Evolutionary conservation across 2,888 invertebrate genomes (phyloP).

Genomic region (Fabriciana adippe): DNA sequence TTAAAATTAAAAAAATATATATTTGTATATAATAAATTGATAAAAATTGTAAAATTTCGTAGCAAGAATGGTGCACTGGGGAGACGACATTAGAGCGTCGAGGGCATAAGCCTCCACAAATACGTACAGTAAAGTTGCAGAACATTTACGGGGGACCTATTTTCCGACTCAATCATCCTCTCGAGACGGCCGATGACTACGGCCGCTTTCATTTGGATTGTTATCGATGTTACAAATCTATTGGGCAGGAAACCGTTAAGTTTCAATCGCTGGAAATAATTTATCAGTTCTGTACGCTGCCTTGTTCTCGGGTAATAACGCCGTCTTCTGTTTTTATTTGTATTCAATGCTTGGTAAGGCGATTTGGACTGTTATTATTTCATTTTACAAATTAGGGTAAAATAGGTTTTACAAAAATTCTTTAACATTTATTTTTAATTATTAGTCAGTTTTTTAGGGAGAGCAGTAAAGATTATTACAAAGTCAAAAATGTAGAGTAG

Average conservation of each 20-base stretch:
- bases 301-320: constrained; percentile 27
- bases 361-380: constrained; percentile 1
- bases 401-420: background rate
- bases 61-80: constrained; percentile 11
- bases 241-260: constrained; percentile 39
- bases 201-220: constrained; percentile 40
- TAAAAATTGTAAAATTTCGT: constrained; percentile 17
- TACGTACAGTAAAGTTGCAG: constrained; percentile 44
- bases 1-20: background rate
- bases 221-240: constrained; percentile 43
- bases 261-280: constrained; percentile 40
- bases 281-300: constrained; percentile 36
- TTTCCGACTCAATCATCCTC: constrained; percentile 77
- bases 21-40: constrained; percentile 6
- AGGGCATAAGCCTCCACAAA: constrained; percentile 44
- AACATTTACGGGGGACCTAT: constrained; percentile 59
- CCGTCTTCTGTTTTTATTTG: constrained; percentile 22
- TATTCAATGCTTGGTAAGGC: background rate
- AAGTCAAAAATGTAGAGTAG: no score
- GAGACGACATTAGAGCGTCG: constrained; percentile 31
- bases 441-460: no score
- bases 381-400: background rate
- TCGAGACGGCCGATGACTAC: constrained; percentile 75
- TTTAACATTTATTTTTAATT: no score
- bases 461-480: no score